Base-by-base conservation (phyloP, 2,888 invertebrate species). In the Lumbricus terrestris region DNA sequence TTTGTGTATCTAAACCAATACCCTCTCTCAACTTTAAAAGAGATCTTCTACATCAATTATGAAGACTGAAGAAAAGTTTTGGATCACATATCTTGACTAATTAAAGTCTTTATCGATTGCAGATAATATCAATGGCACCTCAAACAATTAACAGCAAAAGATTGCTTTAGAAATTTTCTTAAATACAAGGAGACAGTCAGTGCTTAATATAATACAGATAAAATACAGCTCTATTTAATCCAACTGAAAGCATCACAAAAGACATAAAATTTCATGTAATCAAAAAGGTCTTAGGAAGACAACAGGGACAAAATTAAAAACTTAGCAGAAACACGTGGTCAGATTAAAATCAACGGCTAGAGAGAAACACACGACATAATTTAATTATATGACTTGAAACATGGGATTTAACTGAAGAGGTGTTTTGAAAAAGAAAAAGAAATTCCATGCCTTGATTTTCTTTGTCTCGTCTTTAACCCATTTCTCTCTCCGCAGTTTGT, bases 381-480 rank as follows among this genome's bases (percentile, higher is more conserved):
- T 69, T 8, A 69, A 69, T 69, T 18, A 47, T 20, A 47, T 1
- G 69, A n/a, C 6, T 29, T n/a, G n/a, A 69, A 69, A 69, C 69
- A 29, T 0, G 16, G 6, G 69, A n/a, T 8, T 69, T n/a, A n/a
- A 54, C 11, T 54, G 54, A 54, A 69, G 13, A 29, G n/a, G 69
- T 29, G 69, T 69, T 69, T n/a, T 29, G 69, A 47, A 34, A n/a
- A 88, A 29, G 2, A 35, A 20, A 38, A 1, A 18, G 18, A 42
- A 5, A 1, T 88, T 20, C 40, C 42, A 38, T 90, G 94, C 95
- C 93, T 95, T 95, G n/a, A 95, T 95, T 93, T 94, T 95, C 92
- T 95, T 95, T 6, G 95, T 95, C 92, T 95, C 95, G 85, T 95
- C 95, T 38, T 95, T 94, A 91, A 95, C 95, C 95, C 95, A 95